A percentile compares a stretch with the other conserved stretches of the same genome.
Conservation (phyloP, 2,797 vertebrate genomes). For the Macropus fuliginosus region DNA sequence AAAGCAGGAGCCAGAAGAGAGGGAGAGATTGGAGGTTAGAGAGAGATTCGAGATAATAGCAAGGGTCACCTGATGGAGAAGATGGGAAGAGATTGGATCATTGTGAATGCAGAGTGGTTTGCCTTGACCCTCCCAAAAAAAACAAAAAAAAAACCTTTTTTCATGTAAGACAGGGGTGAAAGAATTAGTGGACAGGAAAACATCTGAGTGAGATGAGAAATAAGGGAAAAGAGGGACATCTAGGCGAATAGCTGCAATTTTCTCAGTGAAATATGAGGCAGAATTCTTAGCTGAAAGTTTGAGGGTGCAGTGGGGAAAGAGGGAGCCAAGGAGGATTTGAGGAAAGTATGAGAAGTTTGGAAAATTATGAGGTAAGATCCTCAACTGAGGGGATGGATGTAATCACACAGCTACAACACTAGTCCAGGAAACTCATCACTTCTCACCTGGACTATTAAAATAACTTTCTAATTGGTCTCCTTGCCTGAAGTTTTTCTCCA, state of each 20-base stretch:
- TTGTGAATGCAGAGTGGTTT: not conserved
- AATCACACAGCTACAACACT: not conserved
- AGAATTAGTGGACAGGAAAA: not conserved
- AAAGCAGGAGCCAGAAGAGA: not conserved
- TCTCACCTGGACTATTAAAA: not conserved
- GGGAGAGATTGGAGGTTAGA: not conserved
- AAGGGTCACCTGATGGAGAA: not conserved
- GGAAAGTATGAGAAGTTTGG: not conserved
- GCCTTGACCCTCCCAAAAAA: not conserved
- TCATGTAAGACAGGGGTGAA: not conserved
- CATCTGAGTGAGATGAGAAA: not conserved
- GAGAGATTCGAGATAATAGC: not conserved
- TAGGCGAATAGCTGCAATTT: not conserved
- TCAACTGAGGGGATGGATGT: not conserved
- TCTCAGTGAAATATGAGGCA: not conserved
- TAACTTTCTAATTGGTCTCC: not conserved
- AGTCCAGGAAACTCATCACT: not conserved
- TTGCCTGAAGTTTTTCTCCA: not conserved
- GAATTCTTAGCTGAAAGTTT: not conserved
- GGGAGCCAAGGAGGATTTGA: not conserved
- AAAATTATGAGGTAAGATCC: not conserved
- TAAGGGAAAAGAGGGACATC: not conserved
- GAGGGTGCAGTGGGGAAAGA: not conserved
- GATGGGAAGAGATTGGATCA: not conserved
- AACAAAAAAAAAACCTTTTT: not conserved